Conservation (phyloP, 2,797 vertebrate species). For the Enteromius anoplus region DNA sequence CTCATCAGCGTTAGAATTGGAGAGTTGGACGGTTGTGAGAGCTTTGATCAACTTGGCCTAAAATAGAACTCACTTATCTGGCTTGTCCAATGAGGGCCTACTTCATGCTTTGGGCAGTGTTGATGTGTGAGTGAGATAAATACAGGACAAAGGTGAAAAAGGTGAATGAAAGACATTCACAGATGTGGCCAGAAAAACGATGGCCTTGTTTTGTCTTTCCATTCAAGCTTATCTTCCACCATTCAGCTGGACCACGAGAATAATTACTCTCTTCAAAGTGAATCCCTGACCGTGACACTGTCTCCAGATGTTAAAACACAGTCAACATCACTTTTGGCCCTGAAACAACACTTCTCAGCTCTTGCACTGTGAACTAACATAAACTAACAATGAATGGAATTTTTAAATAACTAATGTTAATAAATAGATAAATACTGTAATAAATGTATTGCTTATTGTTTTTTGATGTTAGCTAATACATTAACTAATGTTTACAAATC, state of each 20-base stretch:
- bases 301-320: slow-evolving; percentile 12
- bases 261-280: slow-evolving; percentile 28
- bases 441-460: too few species aligned
- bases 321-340: slow-evolving; percentile 5
- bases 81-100: slow-evolving; percentile 81
- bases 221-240: slow-evolving; percentile 70
- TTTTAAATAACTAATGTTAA: too few species aligned
- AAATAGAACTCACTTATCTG: slow-evolving; percentile 81
- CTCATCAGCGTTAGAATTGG: slow-evolving; percentile 79
- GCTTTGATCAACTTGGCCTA: slow-evolving; percentile 79
- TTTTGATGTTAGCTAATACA: too few species aligned
- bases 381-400: too few species aligned
- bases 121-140: slow-evolving; percentile 74
- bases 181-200: slow-evolving; percentile 76
- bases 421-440: too few species aligned
- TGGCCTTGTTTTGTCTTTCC: slow-evolving; percentile 64
- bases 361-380: too few species aligned
- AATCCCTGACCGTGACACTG: slow-evolving; percentile 25
- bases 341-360: neutral
- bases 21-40: slow-evolving; percentile 70
- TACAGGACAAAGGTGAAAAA: slow-evolving; percentile 65
- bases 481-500: too few species aligned
- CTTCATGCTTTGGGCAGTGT: slow-evolving; percentile 73
- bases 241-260: slow-evolving; percentile 62
- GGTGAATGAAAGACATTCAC: slow-evolving; percentile 76